Evolutionary conservation across 2,797 vertebrate genomes (phyloP).

Genomic region (Steatocranus sp.): DNA sequence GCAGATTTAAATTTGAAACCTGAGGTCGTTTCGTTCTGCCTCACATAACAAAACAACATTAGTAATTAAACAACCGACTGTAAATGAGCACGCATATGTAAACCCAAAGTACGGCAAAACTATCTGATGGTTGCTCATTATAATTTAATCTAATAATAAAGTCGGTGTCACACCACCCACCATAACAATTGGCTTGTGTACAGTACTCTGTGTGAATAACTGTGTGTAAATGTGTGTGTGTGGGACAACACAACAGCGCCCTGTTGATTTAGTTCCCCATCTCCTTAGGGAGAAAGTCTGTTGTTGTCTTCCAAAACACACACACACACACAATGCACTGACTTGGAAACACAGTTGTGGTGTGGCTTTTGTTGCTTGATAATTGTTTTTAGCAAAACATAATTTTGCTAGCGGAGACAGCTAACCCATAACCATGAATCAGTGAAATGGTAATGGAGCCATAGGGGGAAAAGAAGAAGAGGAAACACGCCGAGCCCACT

Average conservation of each 20-base stretch:
- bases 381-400: slow-evolving; percentile 70
- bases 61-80: slow-evolving; percentile 13
- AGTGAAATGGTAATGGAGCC: slow-evolving; percentile 66
- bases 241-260: slow-evolving; percentile 38
- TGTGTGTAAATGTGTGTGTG: slow-evolving; percentile 14
- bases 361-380: slow-evolving; percentile 61
- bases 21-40: background rate
- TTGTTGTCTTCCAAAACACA: slow-evolving; percentile 53
- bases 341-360: slow-evolving; percentile 48
- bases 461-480: background rate
- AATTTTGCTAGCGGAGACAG: slow-evolving; percentile 59
- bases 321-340: slow-evolving; percentile 32
- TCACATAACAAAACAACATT: background rate
- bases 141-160: slow-evolving; percentile 48
- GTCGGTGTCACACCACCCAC: slow-evolving; percentile 46
- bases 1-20: background rate
- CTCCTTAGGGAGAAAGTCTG: slow-evolving; percentile 61
- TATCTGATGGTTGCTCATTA: slow-evolving; percentile 24
- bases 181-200: slow-evolving; percentile 44
- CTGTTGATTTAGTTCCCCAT: slow-evolving; percentile 53
- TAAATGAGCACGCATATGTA: slow-evolving; percentile 20
- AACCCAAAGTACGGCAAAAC: background rate
- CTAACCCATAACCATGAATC: slow-evolving; percentile 69
- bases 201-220: slow-evolving; percentile 13
- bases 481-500: background rate